Conservation (phyloP, 2,888 invertebrate species). For the Diaperis boleti region DNA sequence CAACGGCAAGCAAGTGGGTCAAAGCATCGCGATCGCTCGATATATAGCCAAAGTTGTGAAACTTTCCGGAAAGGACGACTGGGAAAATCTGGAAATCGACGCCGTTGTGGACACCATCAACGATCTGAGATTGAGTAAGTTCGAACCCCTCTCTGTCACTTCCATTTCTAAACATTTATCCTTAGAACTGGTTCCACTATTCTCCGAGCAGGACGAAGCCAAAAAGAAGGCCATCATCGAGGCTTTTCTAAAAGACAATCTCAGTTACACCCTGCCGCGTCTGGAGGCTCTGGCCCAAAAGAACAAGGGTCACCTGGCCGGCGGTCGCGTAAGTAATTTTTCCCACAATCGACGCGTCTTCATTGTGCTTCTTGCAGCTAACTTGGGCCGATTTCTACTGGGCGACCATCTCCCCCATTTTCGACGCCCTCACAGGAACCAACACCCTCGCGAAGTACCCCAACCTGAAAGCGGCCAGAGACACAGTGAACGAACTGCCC, state of each 20-base stretch:
- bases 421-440: conserved; percentile 45
- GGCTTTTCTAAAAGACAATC: conserved; percentile 65
- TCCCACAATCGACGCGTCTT: too few species aligned
- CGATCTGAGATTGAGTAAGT: conserved; percentile 72
- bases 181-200: conserved; percentile 1
- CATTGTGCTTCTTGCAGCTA: conserved; percentile 58
- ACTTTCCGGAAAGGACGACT: conserved; percentile 69
- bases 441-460: conserved; percentile 50
- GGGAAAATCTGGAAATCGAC: conserved; percentile 75
- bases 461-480: conserved; percentile 44
- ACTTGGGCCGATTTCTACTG: conserved; percentile 77
- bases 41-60: conserved; percentile 74
- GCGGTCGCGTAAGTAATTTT: conserved; percentile 66
- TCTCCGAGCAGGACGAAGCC: conserved; percentile 48
- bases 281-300: conserved; percentile 70
- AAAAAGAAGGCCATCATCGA: conserved; percentile 65
- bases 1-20: conserved; percentile 73
- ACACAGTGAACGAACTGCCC: conserved; percentile 47
- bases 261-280: conserved; percentile 71
- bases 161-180: too few species aligned
- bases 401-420: conserved; percentile 65
- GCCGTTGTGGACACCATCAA: conserved; percentile 72
- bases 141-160: too few species aligned
- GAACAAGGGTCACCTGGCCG: conserved; percentile 69
- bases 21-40: conserved; percentile 72